Conservation (phyloP, 37 sponge, comb jelly and placozoan genomes). For the Bolinopsis microptera region DNA sequence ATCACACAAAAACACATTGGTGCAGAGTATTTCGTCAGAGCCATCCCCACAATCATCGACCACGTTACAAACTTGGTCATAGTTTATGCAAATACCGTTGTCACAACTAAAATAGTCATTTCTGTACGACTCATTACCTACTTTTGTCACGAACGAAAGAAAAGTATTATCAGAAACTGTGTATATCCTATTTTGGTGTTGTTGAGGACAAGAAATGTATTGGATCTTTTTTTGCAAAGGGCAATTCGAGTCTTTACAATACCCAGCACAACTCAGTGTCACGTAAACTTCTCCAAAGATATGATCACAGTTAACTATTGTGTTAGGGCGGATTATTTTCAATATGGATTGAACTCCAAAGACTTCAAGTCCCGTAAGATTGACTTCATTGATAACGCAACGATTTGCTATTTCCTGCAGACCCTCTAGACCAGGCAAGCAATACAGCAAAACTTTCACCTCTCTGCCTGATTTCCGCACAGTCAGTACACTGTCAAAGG, state of each 20-base stretch:
- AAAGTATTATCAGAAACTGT: background rate
- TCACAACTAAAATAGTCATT: background rate
- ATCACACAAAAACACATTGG: background rate
- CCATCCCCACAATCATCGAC: background rate
- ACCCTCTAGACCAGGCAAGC: background rate
- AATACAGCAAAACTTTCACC: background rate
- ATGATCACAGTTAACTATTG: background rate
- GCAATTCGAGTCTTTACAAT: background rate
- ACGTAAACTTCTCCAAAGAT: background rate
- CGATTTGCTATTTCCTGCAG: background rate
- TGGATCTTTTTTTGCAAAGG: background rate
- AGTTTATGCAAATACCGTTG: background rate
- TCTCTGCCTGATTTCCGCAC: background rate
- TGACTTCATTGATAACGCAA: background rate
- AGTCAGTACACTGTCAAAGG: background rate
- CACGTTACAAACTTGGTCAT: background rate
- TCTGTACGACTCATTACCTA: background rate
- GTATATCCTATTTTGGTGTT: background rate
- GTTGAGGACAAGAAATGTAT: background rate
- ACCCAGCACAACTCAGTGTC: background rate
- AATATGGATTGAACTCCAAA: background rate
- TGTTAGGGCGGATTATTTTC: background rate
- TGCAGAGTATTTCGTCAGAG: background rate
- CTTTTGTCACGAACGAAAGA: background rate
- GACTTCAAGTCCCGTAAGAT: background rate